Conservation (phyloP, 2,888 invertebrate species). For the Itoplectis maculator region DNA sequence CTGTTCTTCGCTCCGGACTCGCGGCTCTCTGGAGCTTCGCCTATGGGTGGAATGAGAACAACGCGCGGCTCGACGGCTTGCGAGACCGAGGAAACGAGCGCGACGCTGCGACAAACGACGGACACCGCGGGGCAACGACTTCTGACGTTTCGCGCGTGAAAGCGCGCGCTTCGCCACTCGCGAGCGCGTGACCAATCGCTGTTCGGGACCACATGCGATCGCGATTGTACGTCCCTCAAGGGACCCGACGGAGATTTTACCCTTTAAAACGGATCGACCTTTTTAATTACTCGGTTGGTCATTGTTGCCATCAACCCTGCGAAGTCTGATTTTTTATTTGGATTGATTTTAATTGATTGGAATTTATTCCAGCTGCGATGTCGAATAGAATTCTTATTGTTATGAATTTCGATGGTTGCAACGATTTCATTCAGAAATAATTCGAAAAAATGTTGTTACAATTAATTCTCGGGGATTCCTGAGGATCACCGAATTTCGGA, state of each 20-base stretch:
- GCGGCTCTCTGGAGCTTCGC: too few relatives aligned
- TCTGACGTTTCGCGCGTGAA: constrained; percentile 56
- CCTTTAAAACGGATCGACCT: constrained; percentile 7
- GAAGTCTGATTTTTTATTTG: too few relatives aligned
- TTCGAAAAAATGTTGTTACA: too few relatives aligned
- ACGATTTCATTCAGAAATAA: too few relatives aligned
- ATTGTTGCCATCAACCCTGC: too few relatives aligned
- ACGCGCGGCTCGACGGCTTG: constrained; percentile 40
- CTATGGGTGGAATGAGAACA: constrained; percentile 44
- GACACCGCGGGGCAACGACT: constrained; percentile 31
- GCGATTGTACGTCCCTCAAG: constrained; percentile 21
- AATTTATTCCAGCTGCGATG: too few relatives aligned
- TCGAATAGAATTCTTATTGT: too few relatives aligned
- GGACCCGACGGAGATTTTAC: constrained; percentile 4
- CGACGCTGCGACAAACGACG: constrained; percentile 62
- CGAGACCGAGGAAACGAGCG: constrained; percentile 51
- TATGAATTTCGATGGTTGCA: too few relatives aligned
- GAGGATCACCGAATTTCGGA: too few relatives aligned
- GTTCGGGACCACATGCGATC: constrained; percentile 60
- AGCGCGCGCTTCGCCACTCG: constrained; percentile 27
- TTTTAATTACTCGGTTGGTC: too few relatives aligned
- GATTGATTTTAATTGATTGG: too few relatives aligned
- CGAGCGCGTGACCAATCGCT: constrained; percentile 64
- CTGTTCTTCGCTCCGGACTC: constrained; percentile 4
- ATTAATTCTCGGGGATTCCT: too few relatives aligned